A percentile compares a stretch with the other conserved stretches of the same genome.
phyloP scores from a whole-genome alignment of 2,888 invertebrate species.

The Synanthedon andrenaeformis region DNA sequence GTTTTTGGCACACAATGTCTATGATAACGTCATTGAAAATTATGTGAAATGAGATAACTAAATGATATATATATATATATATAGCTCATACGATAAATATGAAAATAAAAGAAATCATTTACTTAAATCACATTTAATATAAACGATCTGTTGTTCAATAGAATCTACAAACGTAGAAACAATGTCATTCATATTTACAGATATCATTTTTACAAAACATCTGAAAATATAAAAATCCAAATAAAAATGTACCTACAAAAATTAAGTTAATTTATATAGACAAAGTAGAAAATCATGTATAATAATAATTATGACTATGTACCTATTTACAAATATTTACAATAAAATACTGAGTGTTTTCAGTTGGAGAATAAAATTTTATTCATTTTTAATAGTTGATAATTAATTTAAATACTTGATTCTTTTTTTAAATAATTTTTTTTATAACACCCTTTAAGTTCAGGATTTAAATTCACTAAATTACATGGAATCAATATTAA shows the following conservation, averaged over 20 bases:
- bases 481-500: too few species aligned
- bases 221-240: slow-evolving; percentile 20
- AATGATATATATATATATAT: too few species aligned
- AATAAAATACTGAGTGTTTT: slow-evolving; percentile 17
- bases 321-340: slow-evolving; percentile 21
- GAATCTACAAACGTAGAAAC: slow-evolving; percentile 48
- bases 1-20: too few species aligned
- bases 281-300: neutral
- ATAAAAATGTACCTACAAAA: slow-evolving; percentile 30
- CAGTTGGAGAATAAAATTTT: too few species aligned
- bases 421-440: too few species aligned
- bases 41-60: too few species aligned
- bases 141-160: slow-evolving; percentile 56
- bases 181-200: slow-evolving; percentile 46
- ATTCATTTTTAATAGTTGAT: too few species aligned
- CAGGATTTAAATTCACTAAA: too few species aligned
- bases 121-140: slow-evolving; percentile 7
- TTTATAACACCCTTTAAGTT: too few species aligned
- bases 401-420: too few species aligned
- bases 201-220: slow-evolving; percentile 37
- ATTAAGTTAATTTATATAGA: neutral
- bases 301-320: slow-evolving; percentile 1
- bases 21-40: too few species aligned
- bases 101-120: neutral
- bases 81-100: too few species aligned